Evolutionary conservation across 2,797 vertebrate species (phyloP).

Genomic region (Pterois miles): DNA sequence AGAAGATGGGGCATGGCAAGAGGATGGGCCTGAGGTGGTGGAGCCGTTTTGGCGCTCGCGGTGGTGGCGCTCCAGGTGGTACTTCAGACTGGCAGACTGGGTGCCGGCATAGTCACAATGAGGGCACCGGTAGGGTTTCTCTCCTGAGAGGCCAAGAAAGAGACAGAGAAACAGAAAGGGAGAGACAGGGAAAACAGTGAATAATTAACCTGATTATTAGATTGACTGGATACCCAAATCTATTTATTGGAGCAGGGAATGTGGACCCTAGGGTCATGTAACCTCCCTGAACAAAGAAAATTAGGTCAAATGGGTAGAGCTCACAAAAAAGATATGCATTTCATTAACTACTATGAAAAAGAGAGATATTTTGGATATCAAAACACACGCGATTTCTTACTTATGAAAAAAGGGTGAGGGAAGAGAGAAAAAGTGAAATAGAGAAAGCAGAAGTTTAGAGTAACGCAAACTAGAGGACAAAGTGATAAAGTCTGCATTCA

Average conservation of each 20-base stretch:
- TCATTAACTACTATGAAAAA: constrained; percentile 55
- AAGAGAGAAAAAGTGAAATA: constrained; percentile 1
- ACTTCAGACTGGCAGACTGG: constrained; percentile 98
- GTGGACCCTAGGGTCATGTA: constrained; percentile 82
- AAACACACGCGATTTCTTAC: constrained; percentile 17
- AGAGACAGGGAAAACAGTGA: constrained; percentile 71
- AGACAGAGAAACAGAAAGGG: constrained; percentile 70
- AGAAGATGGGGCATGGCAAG: constrained; percentile 87
- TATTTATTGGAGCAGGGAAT: constrained; percentile 80
- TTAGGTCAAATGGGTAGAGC: constrained; percentile 76
- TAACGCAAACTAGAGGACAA: constrained; percentile 33
- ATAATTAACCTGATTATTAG: constrained; percentile 84
- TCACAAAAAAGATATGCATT: constrained; percentile 66
- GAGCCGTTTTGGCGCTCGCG: constrained; percentile 94
- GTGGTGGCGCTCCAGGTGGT: constrained; percentile 97
- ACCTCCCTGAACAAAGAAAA: constrained; percentile 79
- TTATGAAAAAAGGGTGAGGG: not conserved
- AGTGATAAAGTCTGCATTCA: constrained; percentile 53
- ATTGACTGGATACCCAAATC: constrained; percentile 79
- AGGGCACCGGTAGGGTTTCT: constrained; percentile 99
- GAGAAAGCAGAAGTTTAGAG: not conserved
- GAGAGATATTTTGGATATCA: constrained; percentile 1
- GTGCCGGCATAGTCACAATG: constrained; percentile 99
- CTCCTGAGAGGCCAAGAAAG: constrained; percentile 86
- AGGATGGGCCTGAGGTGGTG: constrained; percentile 84